Percentiles rank a stretch among this genome's conserved stretches.
Evolutionary conservation across 2,113 vertebrate genomes (phyloP).

Genomic region (Sebastes schlegelii): DNA sequence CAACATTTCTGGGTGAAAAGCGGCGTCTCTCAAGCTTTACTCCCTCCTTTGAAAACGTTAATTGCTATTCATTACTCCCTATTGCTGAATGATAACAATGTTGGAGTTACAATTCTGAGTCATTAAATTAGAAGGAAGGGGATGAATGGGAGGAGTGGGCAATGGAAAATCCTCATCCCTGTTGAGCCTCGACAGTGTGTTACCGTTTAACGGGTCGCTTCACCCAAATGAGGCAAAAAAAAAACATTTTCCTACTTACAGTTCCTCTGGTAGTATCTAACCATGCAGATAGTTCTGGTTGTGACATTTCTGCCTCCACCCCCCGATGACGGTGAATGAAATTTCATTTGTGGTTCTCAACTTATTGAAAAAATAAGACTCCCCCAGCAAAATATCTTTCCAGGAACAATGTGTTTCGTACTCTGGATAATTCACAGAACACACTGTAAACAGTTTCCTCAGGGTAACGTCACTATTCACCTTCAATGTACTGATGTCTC

Average conservation of each 20-base stretch:
- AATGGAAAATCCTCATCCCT: slow-evolving; percentile 38
- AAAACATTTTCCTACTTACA: background rate
- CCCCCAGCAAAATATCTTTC: background rate
- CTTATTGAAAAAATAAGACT: background rate
- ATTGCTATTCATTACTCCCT: slow-evolving; percentile 80
- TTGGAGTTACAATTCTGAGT: slow-evolving; percentile 79
- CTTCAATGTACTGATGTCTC: too few relatives aligned
- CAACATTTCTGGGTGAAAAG: slow-evolving; percentile 77
- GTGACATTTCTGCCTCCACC: background rate
- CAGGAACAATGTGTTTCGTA: background rate
- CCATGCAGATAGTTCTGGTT: background rate
- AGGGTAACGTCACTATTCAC: background rate
- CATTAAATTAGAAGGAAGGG: slow-evolving; percentile 76
- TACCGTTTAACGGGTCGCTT: slow-evolving; percentile 40
- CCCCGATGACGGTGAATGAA: background rate
- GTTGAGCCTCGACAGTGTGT: slow-evolving; percentile 32
- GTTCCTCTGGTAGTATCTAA: background rate
- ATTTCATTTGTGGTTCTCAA: background rate
- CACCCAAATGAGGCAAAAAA: slow-evolving; percentile 1
- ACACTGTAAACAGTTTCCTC: background rate
- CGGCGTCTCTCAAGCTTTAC: slow-evolving; percentile 70
- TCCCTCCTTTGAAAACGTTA: slow-evolving; percentile 73
- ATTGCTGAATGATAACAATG: slow-evolving; percentile 80
- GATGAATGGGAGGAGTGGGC: slow-evolving; percentile 63
- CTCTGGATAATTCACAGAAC: too few relatives aligned